A percentile compares a stretch with the other conserved stretches of the same genome.
Evolutionary conservation across 2,113 vertebrate genomes (phyloP).

Genomic region (Lonchura striata): DNA sequence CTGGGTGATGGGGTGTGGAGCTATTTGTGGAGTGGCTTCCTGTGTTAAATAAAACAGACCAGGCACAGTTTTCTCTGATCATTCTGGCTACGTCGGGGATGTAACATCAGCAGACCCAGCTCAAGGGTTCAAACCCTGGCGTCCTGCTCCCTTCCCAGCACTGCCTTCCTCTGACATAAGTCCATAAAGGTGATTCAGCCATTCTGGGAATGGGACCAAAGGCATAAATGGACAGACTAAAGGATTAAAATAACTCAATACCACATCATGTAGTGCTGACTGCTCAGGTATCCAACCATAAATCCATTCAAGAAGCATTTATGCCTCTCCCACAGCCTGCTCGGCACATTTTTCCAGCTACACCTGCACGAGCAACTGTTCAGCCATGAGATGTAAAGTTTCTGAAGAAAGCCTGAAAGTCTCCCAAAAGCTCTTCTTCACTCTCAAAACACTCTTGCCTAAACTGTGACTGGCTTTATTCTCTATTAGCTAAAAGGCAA

Average conservation of each 20-base stretch:
- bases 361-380: not conserved
- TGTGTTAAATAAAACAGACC: not conserved
- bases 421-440: not conserved
- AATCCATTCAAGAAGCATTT: constrained; percentile 1
- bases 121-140: not conserved
- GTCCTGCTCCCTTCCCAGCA: not conserved
- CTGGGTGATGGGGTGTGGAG: not conserved
- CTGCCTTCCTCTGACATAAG: not conserved
- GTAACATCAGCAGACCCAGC: rapidly evolving
- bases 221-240: constrained; percentile 20
- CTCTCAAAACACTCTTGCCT: not conserved
- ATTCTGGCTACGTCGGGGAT: not conserved
- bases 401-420: not conserved
- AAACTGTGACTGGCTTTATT: not conserved
- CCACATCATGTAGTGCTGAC: constrained; percentile 15
- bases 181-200: constrained; percentile 33
- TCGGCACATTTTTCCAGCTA: not conserved
- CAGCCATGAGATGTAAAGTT: not conserved
- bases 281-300: constrained; percentile 27
- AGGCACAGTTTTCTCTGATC: not conserved
- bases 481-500: not conserved
- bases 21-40: not conserved
- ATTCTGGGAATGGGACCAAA: constrained; percentile 48
- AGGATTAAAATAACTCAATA: constrained; percentile 43
- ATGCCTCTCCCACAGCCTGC: not conserved